Conservation (phyloP, 2,888 invertebrate genomes). For the Patella depressa region DNA sequence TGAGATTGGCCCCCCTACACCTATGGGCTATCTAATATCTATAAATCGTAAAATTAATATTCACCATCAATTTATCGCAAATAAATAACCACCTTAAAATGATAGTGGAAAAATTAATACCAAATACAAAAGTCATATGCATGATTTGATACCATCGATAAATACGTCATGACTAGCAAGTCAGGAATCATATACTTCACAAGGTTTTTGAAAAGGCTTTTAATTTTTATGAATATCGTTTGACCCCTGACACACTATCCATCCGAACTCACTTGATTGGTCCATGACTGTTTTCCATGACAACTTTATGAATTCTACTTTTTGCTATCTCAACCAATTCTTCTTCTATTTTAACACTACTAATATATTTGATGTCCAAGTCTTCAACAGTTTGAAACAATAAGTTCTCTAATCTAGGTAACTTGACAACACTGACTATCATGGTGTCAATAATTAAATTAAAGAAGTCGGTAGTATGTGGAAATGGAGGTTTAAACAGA, state of each 20-base stretch:
- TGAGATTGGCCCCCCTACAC: no score
- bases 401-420: conserved; percentile 63
- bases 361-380: conserved; percentile 48
- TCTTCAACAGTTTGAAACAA: conserved; percentile 65
- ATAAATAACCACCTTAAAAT: no score
- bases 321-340: conserved; percentile 60
- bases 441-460: conserved; percentile 64
- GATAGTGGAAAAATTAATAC: no score
- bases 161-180: no score
- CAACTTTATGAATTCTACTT: conserved; percentile 52
- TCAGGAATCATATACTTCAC: no score
- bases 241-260: background rate
- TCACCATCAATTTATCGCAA: no score
- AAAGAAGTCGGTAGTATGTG: conserved; percentile 59
- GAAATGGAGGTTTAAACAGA: conserved; percentile 59
- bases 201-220: no score
- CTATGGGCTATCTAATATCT: no score
- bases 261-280: conserved; percentile 63
- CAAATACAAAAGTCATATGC: no score
- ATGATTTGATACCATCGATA: no score
- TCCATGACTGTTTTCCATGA: conserved; percentile 65
- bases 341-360: conserved; percentile 58
- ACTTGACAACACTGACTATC: conserved; percentile 57
- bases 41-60: no score
- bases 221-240: no score